phyloP scores from a whole-genome alignment of 2,888 invertebrate species.

The Aphrophora alni region DNA sequence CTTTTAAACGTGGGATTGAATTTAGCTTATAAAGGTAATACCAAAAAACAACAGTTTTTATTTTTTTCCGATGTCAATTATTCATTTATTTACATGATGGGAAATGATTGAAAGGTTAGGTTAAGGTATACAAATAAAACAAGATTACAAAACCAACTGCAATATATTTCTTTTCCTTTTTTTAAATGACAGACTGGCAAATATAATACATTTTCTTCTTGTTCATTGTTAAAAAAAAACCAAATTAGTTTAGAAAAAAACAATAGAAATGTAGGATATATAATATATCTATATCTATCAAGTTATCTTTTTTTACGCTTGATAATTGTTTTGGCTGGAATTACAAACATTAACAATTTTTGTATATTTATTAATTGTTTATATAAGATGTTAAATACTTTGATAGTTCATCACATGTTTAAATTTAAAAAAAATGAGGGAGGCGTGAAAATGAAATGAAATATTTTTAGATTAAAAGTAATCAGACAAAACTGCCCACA shows the following conservation, averaged over 20 bases:
- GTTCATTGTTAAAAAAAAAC: constrained; percentile 17
- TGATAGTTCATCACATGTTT: constrained; percentile 1
- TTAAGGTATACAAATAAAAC: not conserved
- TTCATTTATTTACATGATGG: no score
- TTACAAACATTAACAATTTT: not conserved
- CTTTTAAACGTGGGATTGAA: no score
- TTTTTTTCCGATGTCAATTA: no score
- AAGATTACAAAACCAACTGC: constrained; percentile 35
- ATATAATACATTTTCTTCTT: constrained; percentile 13
- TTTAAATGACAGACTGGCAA: constrained; percentile 21
- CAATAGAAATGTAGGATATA: not conserved
- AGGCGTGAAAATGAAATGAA: not conserved
- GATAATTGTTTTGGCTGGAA: not conserved
- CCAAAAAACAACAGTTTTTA: no score
- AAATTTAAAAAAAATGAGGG: not conserved
- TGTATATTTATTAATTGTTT: not conserved
- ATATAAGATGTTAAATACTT: not conserved
- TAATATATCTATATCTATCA: not conserved
- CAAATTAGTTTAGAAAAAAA: not conserved
- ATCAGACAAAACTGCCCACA: not conserved
- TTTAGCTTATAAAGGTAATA: no score
- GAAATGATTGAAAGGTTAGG: no score
- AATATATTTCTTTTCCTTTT: constrained; percentile 36
- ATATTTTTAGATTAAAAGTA: not conserved
- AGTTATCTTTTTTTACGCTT: not conserved